phyloP scores from a whole-genome alignment of 2,888 invertebrate genomes.

The Myopa testacea region DNA sequence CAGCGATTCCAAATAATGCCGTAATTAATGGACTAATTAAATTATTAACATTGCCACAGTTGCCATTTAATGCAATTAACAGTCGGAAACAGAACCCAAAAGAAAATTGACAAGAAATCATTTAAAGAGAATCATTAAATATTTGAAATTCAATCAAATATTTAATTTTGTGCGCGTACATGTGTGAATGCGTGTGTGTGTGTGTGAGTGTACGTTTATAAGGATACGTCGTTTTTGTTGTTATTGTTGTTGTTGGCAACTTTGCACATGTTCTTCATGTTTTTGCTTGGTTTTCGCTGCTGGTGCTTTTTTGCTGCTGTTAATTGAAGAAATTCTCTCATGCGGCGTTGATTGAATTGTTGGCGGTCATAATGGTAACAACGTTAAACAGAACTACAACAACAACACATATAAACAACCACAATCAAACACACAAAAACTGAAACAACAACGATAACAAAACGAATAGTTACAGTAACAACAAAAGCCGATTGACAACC shows the following conservation, averaged over 20 bases:
- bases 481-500: conserved; percentile 37
- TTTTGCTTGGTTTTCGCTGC: conserved; percentile 14
- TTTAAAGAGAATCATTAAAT: conserved; percentile 14
- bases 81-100: neutral
- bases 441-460: conserved; percentile 16
- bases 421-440: conserved; percentile 11
- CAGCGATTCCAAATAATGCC: too few species aligned
- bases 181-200: neutral
- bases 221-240: neutral
- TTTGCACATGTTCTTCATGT: neutral
- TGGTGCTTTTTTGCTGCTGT: conserved; percentile 34
- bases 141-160: conserved; percentile 31
- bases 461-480: neutral
- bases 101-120: neutral
- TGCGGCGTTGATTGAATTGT: conserved; percentile 50
- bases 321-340: conserved; percentile 49
- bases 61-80: conserved; percentile 3
- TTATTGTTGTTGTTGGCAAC: neutral
- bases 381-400: conserved; percentile 13
- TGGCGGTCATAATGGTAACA: conserved; percentile 42
- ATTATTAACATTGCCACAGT: conserved; percentile 31
- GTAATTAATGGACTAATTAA: conserved; percentile 43
- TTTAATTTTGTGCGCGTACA: neutral
- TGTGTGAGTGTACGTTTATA: neutral
- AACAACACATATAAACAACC: conserved; percentile 8